A percentile compares a stretch with the other conserved stretches of the same genome.
Conservation (phyloP, 2,888 invertebrate genomes). For the Zhuqinia jingwanae region DNA sequence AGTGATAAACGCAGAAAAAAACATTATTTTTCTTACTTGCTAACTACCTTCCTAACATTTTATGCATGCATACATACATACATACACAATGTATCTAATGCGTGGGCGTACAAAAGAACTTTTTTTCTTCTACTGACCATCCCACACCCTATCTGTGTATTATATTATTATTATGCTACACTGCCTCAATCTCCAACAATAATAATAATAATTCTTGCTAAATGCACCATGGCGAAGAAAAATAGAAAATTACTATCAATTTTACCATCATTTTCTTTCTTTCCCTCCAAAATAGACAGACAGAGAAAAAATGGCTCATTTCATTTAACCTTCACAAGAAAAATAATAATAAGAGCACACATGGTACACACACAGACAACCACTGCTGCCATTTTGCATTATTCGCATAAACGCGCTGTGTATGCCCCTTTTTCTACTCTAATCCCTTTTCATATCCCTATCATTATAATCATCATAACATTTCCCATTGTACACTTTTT, state of each 20-base stretch:
- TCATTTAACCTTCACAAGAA: slow-evolving; percentile 43
- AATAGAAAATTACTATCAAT: slow-evolving; percentile 19
- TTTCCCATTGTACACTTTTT: no score
- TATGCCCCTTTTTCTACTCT: background rate
- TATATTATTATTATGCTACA: background rate
- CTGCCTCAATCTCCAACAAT: slow-evolving; percentile 26
- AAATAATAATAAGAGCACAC: no score
- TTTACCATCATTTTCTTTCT: slow-evolving; percentile 13
- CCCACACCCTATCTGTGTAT: no score
- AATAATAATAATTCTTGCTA: slow-evolving; percentile 43
- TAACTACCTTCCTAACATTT: background rate
- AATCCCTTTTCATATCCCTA: background rate
- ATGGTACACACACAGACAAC: no score
- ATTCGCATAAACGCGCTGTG: no score
- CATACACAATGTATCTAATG: background rate
- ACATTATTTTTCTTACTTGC: background rate
- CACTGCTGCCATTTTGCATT: slow-evolving; percentile 15
- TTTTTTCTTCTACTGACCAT: background rate
- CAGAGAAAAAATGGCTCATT: slow-evolving; percentile 13
- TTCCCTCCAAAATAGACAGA: background rate
- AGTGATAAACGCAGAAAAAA: background rate
- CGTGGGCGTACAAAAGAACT: slow-evolving; percentile 4
- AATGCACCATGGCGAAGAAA: slow-evolving; percentile 39
- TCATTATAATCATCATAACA: background rate
- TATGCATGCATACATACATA: background rate